These are phyloP conservation scores for Drosophila helvetica DNA, from an alignment of 2,888 invertebrate species.

Conservation along the genomic window DNA sequence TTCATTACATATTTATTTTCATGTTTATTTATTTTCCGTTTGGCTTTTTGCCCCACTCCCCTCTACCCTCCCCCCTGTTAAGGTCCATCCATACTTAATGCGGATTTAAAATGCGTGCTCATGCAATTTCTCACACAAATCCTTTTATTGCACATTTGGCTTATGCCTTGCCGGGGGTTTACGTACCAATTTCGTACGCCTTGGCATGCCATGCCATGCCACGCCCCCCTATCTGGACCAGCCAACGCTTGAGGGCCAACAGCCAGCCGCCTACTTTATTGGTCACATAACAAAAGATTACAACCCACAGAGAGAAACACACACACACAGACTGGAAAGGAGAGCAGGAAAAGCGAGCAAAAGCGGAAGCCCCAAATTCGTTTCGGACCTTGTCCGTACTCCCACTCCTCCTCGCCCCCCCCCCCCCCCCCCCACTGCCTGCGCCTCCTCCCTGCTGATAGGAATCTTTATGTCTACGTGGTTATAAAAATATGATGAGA, in stretches of 20 bases:
- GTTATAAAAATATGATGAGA: conserved; percentile 80
- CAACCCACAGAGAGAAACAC: conserved; percentile 45
- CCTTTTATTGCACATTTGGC: conserved; percentile 80
- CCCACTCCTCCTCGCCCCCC: not conserved
- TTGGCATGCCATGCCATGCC: conserved; percentile 1
- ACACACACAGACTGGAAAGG: not conserved
- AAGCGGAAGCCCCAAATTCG: conserved; percentile 51
- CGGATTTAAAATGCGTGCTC: conserved; percentile 80
- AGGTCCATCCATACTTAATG: conserved; percentile 70
- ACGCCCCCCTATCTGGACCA: conserved; percentile 40
- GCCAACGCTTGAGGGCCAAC: conserved; percentile 56
- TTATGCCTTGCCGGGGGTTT: conserved; percentile 66
- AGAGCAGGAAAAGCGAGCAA: conserved; percentile 11
- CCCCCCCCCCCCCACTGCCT: too few relatives aligned
- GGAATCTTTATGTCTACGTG: conserved; percentile 77
- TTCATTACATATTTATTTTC: conserved; percentile 64
- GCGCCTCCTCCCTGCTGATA: conserved; percentile 48
- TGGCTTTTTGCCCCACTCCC: conserved; percentile 1
- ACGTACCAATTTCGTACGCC: conserved; percentile 73
- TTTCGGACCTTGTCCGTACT: conserved; percentile 29
- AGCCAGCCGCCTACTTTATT: conserved; percentile 79
- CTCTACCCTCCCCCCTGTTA: conserved; percentile 1
- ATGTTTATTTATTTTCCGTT: conserved; percentile 62
- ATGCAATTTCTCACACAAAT: conserved; percentile 80
- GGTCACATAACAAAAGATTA: conserved; percentile 80